Percentiles rank a stretch among this genome's conserved stretches.
phyloP scores from a whole-genome alignment of 2,888 invertebrate genomes.

The Oxytorus armatus region DNA sequence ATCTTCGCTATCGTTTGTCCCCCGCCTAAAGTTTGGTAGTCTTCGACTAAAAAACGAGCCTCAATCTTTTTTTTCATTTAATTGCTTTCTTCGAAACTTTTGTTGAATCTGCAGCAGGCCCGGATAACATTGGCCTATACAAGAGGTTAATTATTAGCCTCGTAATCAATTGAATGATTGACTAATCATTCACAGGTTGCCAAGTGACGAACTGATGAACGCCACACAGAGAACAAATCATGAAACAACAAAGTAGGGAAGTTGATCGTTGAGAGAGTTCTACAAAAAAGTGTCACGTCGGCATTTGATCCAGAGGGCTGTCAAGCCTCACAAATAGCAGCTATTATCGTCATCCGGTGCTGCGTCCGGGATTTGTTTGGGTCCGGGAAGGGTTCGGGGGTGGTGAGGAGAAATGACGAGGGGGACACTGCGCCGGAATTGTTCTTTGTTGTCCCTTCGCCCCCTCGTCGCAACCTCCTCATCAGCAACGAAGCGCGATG shows the following conservation, averaged over 20 bases:
- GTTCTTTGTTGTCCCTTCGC: background rate
- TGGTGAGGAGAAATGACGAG: slow-evolving; percentile 15
- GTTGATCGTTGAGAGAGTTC: too few relatives aligned
- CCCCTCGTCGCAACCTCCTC: slow-evolving; percentile 67
- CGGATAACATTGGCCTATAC: too few relatives aligned
- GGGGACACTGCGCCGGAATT: slow-evolving; percentile 72
- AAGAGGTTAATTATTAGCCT: too few relatives aligned
- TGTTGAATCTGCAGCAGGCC: too few relatives aligned
- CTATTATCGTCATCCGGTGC: background rate
- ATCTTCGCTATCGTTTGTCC: too few relatives aligned
- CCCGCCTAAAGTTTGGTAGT: too few relatives aligned
- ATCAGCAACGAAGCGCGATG: slow-evolving; percentile 1
- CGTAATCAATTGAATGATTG: too few relatives aligned
- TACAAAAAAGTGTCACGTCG: slow-evolving; percentile 8
- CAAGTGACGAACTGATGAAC: too few relatives aligned
- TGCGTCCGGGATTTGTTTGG: slow-evolving; percentile 65
- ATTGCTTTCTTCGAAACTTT: too few relatives aligned
- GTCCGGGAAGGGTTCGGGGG: background rate
- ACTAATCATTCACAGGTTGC: too few relatives aligned
- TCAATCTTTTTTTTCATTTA: too few relatives aligned
- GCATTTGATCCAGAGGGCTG: slow-evolving; percentile 6
- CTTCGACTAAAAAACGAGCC: too few relatives aligned
- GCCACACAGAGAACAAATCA: background rate
- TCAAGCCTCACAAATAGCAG: slow-evolving; percentile 10
- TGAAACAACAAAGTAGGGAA: background rate